Percentiles rank a stretch among this genome's conserved stretches.
These are phyloP conservation scores for Ommatoiulus sabulosus DNA, from an alignment of 2,888 invertebrate species.

Conservation along the genomic window DNA sequence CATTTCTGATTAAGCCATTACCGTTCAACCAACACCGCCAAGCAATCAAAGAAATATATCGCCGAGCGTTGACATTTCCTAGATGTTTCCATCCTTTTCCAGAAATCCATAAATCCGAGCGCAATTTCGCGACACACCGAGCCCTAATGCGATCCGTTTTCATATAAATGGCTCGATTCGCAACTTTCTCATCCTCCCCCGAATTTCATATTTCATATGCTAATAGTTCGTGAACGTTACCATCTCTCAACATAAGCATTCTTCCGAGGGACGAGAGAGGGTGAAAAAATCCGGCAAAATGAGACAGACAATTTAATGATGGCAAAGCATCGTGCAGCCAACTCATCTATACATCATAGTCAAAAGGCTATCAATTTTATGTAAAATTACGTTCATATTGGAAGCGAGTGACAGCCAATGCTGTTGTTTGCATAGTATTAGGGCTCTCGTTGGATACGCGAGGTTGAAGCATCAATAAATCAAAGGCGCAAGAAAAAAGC, in stretches of 20 bases:
- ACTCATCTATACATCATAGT: slow-evolving; percentile 43
- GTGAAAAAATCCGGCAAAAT: slow-evolving; percentile 24
- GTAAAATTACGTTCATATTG: slow-evolving; percentile 43
- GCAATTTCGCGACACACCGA: background rate
- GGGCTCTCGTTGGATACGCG: slow-evolving; percentile 22
- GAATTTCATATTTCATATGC: slow-evolving; percentile 43
- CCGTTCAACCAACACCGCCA: too few species aligned
- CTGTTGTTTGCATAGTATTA: slow-evolving; percentile 43
- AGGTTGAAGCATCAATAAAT: slow-evolving; percentile 40
- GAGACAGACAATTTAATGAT: slow-evolving; percentile 43
- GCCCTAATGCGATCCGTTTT: background rate
- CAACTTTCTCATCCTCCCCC: slow-evolving; percentile 19
- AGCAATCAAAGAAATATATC: too few species aligned
- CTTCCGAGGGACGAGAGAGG: background rate
- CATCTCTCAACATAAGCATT: slow-evolving; percentile 43
- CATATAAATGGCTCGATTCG: slow-evolving; percentile 14
- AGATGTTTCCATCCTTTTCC: too few species aligned
- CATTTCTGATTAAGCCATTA: too few species aligned
- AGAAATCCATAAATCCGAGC: background rate
- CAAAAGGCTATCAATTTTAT: slow-evolving; percentile 43
- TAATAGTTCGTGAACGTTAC: slow-evolving; percentile 33
- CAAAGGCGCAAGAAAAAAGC: background rate
- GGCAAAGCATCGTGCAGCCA: slow-evolving; percentile 40
- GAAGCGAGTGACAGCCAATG: slow-evolving; percentile 43
- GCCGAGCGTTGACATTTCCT: too few species aligned